Base-by-base conservation (phyloP, 2,797 vertebrate species). In the Bradypodion pumilum region DNA sequence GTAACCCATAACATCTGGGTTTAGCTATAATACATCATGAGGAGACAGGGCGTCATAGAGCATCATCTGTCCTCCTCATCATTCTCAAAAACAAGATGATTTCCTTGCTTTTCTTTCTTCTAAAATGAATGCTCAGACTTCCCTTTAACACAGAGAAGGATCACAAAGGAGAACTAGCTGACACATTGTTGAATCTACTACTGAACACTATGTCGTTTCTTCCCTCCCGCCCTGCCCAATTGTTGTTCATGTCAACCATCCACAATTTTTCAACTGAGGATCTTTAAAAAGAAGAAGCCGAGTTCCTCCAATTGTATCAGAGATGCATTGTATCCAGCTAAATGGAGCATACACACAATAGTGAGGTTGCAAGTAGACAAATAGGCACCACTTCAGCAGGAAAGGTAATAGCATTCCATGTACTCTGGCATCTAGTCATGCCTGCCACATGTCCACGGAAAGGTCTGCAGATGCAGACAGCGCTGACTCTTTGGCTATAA, bases 181-280 rank as follows among this genome's bases (percentile, higher is more conserved):
- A 19, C 52, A 56, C 15, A 56, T n/a, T 66, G 49, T 75, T 69
- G 81, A 88, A 87, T 78, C 29, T 73, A 80, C 42, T 32, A 74
- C 35, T 89, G 88, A 85, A 81, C 72, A 25, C 7, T 29, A 23
- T 21, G 23, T 69, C 1, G 27, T 69, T 60, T 32, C 56, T 25
- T 25, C 68, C 44, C 9, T 62, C 62, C 10, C 52, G 52, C 9
- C 23, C 35, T 44, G 44, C 37, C n/a, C 62, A 10, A 37, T 73
- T 37, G n/a, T 81, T 81, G 68, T 68, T 81, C 37, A 42, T 60
- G 37, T 19, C 29, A 23, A 29, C n/a, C n/a, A 60, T 60, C 19
- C 2, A 29, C 19, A 62, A 44, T 73, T 27, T 63, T n/a, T 49
- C 70, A 63, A 19, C 44, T 49, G 29, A 19, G n/a, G 35, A 82